phyloP scores from a whole-genome alignment of 2,888 invertebrate genomes.

The Hydropsyche betteni region DNA sequence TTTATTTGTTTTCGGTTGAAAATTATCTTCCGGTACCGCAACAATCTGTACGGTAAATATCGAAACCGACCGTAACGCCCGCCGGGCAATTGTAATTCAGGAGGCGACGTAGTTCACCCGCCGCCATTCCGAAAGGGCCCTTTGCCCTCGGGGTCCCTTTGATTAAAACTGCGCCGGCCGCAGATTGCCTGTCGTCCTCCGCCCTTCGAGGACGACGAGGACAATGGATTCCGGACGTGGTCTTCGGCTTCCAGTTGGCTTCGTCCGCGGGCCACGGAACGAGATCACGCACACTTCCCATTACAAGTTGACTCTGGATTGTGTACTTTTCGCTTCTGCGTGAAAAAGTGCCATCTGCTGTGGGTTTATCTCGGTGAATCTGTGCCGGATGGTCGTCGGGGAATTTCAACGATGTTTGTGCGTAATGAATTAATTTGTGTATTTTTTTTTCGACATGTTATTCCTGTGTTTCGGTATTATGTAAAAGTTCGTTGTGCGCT shows the following conservation, averaged over 20 bases:
- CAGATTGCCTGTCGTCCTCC: slow-evolving; percentile 37
- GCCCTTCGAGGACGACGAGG: slow-evolving; percentile 7
- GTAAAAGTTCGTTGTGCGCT: no score
- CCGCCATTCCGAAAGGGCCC: neutral
- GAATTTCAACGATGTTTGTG: no score
- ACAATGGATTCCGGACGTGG: slow-evolving; percentile 24
- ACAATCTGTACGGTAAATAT: slow-evolving; percentile 28
- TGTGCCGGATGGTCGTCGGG: no score
- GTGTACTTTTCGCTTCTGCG: slow-evolving; percentile 4
- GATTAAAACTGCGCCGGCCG: slow-evolving; percentile 44
- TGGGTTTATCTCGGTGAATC: no score
- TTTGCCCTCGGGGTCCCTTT: slow-evolving; percentile 33
- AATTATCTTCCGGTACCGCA: slow-evolving; percentile 18
- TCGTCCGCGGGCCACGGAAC: neutral
- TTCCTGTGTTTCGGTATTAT: no score
- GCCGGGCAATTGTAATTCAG: slow-evolving; percentile 33
- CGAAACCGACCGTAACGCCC: neutral
- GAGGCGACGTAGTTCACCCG: slow-evolving; percentile 24
- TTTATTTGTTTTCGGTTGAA: slow-evolving; percentile 30
- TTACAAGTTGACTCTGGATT: neutral
- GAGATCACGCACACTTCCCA: slow-evolving; percentile 24
- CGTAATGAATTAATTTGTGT: no score
- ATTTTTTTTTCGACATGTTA: no score
- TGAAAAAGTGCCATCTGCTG: neutral
- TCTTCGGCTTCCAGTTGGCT: neutral